Conservation (phyloP, 2,888 invertebrate genomes). For the Gryllus longicercus region DNA sequence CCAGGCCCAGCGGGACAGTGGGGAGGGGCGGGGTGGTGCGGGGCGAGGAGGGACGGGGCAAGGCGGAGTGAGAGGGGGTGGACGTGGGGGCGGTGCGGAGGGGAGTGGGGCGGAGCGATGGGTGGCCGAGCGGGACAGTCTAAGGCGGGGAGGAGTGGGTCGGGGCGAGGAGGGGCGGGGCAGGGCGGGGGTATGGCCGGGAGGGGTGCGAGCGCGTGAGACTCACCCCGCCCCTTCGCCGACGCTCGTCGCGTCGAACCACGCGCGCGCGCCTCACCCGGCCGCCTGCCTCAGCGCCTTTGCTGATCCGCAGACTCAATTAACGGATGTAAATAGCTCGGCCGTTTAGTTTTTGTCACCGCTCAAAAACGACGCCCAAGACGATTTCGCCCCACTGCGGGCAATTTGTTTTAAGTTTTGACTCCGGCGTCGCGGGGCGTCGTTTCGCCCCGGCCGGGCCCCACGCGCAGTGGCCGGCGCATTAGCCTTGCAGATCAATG, state of each 20-base stretch:
- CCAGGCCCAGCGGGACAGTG: no score
- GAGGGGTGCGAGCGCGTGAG: no score
- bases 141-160: no score
- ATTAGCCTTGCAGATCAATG: conserved; percentile 17
- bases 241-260: not conserved
- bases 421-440: not conserved
- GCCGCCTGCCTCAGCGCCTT: not conserved
- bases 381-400: not conserved
- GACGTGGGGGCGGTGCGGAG: no score
- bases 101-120: no score
- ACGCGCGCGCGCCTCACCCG: not conserved
- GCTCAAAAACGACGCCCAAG: not conserved
- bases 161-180: no score
- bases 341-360: conserved; percentile 1
- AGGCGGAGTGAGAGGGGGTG: no score
- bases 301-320: conserved; percentile 9
- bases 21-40: no score
- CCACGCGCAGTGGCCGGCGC: not conserved
- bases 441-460: not conserved
- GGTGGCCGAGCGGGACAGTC: no score
- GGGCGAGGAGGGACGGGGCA: no score
- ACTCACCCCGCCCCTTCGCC: no score
- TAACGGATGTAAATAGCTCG: conserved; percentile 3
- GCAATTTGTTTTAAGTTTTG: not conserved
- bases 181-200: no score